Evolutionary conservation across 2,888 invertebrate species (phyloP), one percentile per base, ranked within the genome.

Genomic region (Bellardia pandia): DNA sequence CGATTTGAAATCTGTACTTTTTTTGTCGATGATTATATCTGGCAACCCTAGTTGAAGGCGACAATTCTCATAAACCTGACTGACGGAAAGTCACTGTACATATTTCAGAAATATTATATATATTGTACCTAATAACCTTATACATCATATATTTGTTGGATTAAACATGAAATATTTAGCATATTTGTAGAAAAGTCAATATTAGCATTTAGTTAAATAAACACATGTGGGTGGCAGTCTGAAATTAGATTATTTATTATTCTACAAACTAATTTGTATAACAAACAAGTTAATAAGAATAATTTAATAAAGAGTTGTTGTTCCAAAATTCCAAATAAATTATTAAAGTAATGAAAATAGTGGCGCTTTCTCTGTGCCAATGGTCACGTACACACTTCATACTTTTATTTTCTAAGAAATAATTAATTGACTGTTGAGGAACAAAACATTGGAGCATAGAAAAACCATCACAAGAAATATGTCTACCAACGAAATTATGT

Each of bases 351-450:
- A 4, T 42, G 40, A 16, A 66, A 30, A 48, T 48, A 4, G 23
- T 68, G 13, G 45, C 8, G 14, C 48, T 45, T 68, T 30, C 30
- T n/a, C 13, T 66, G 48, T 68, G 68, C 42, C 45, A 68, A 14
- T 14, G 7, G 68, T 48, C 48, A 68, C 48, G 68, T 68, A 68
- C 1, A 68, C 48, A 68, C 48, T 48, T 68, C 14, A 68, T 68
- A 68, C 8, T 45, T 45, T 68, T 64, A 53, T 13, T 56, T 68
- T 68, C 68, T n/a, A 68, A 30, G 48, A 48, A 68, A 48, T 68
- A 30, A 48, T 68, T 68, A 45, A 45, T 68, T 68, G 13, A 48
- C 30, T 14, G 48, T 7, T 48, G 30, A 48, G 6, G 6, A 6
- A 48, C 4, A 45, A 68, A 68, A 48, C 48, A 68, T 64, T 40